Conservation (phyloP, 2,113 vertebrate genomes). For the Fulmarus glacialis region DNA sequence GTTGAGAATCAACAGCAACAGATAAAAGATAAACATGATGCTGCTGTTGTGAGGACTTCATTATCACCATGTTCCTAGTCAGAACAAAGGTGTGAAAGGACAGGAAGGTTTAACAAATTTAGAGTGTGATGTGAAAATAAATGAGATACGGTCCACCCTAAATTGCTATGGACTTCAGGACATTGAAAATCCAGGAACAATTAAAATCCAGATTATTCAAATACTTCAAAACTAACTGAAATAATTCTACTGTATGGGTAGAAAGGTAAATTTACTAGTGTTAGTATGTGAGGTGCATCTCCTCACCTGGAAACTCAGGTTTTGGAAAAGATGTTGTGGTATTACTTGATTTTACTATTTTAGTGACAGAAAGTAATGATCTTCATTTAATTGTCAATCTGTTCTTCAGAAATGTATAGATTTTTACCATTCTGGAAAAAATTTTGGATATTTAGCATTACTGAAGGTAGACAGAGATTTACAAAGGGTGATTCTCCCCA, state of each 20-base stretch:
- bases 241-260: not conserved
- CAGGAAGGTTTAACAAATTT: constrained; percentile 2
- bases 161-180: not conserved
- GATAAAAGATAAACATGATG: constrained; percentile 2
- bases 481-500: not conserved
- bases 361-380: not conserved
- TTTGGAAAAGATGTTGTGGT: not conserved
- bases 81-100: constrained; percentile 46
- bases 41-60: constrained; percentile 33
- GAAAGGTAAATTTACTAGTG: not conserved
- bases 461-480: not conserved
- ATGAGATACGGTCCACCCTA: not conserved
- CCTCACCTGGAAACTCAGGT: not conserved
- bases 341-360: not conserved
- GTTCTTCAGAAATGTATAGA: not conserved
- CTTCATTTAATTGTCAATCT: not conserved
- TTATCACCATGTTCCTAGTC: constrained; percentile 11
- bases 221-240: not conserved
- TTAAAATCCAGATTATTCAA: not conserved
- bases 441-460: not conserved
- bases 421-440: not conserved
- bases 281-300: not conserved
- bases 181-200: not conserved
- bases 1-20: constrained; percentile 23
- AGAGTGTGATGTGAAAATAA: constrained; percentile 11